Conservation (phyloP, 1,140 invertebrate species). For the Leptopilina clavipes region DNA sequence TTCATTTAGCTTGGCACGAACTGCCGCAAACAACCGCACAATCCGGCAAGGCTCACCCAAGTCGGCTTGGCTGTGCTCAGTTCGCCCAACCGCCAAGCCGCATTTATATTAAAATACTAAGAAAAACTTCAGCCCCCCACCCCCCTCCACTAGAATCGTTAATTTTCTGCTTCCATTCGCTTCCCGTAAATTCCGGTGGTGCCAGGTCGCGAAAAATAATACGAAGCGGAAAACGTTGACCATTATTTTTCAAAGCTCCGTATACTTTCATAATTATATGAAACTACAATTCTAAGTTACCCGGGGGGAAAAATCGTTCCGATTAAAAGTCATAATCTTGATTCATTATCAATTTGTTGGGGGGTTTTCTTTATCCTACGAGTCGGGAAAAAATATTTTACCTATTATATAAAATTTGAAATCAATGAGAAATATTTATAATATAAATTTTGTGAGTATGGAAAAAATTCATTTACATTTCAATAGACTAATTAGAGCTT, state of each 20-base stretch:
- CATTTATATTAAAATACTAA: conserved; percentile 76
- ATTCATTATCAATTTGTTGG: too few species aligned
- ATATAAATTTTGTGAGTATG: too few species aligned
- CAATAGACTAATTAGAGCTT: too few species aligned
- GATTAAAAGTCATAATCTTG: conserved; percentile 44
- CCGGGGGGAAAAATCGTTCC: conserved; percentile 31
- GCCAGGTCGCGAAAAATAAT: conserved; percentile 70
- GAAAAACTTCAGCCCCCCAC: conserved; percentile 61
- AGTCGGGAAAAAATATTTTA: too few species aligned
- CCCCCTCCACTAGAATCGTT: conserved; percentile 65
- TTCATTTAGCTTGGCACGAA: conserved; percentile 76
- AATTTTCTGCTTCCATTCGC: conserved; percentile 76
- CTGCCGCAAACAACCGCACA: conserved; percentile 74
- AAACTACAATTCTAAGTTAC: conserved; percentile 50
- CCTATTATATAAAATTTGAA: too few species aligned
- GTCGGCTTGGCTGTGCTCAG: conserved; percentile 50
- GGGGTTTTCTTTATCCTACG: neutral
- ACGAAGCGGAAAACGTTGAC: conserved; percentile 73
- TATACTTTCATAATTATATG: conserved; percentile 49
- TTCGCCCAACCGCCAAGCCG: conserved; percentile 50
- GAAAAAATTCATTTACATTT: too few species aligned
- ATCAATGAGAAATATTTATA: too few species aligned
- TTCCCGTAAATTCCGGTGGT: conserved; percentile 72
- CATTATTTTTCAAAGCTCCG: conserved; percentile 68
- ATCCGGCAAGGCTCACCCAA: conserved; percentile 55